These are phyloP conservation scores for Neoniphon sammara DNA, from an alignment of 2,797 vertebrate genomes.

Conservation along the genomic window DNA sequence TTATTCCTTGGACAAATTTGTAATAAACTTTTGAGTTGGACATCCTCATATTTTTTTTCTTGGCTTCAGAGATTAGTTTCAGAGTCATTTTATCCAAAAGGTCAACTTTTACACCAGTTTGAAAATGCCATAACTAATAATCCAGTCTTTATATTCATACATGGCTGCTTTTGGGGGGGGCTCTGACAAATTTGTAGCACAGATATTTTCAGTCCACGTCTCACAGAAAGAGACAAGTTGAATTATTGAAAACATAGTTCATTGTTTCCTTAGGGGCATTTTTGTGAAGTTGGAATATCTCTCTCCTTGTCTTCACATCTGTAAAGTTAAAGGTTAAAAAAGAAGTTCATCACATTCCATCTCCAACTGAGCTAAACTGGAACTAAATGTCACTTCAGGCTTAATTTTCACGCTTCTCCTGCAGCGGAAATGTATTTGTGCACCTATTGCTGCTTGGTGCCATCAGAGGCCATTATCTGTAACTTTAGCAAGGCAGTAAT, in stretches of 20 bases:
- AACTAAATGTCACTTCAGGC: conserved; percentile 11
- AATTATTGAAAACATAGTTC: conserved; percentile 51
- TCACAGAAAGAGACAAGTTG: conserved; percentile 2
- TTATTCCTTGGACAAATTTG: too few species aligned
- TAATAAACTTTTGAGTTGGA: too few species aligned
- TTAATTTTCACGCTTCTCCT: conserved; percentile 15
- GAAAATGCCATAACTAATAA: background rate
- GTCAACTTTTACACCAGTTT: background rate
- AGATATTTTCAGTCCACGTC: background rate
- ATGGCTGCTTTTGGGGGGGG: background rate
- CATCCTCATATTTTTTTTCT: background rate
- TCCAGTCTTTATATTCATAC: background rate
- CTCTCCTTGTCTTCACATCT: background rate
- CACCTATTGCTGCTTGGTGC: conserved; percentile 14
- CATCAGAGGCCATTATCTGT: conserved; percentile 8
- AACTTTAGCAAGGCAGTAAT: conserved; percentile 41
- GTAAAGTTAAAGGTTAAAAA: background rate
- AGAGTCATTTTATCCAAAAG: background rate
- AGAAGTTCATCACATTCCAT: background rate
- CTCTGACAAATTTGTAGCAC: background rate
- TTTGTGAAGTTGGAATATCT: conserved; percentile 22
- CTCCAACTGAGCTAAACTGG: conserved; percentile 27
- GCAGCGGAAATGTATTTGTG: conserved; percentile 8
- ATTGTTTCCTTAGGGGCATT: conserved; percentile 38
- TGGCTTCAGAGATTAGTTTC: background rate